These are phyloP conservation scores for Steinernema scapterisci DNA, from an alignment of 2,888 invertebrate genomes.

Conservation along the genomic window DNA sequence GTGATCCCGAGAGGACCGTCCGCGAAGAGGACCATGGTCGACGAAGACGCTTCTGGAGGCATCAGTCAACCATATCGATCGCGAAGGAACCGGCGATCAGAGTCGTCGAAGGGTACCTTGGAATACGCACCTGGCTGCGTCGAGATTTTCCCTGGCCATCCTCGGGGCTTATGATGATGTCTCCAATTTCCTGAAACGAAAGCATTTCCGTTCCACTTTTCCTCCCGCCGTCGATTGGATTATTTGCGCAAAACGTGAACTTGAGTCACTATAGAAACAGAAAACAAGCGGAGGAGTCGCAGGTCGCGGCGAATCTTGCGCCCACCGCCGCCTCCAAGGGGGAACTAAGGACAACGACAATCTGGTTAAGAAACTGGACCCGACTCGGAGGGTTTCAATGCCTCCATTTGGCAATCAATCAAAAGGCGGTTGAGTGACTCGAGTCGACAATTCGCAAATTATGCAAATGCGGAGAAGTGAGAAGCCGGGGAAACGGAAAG, in stretches of 20 bases:
- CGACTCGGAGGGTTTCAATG: not conserved
- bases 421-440: slow-evolving; percentile 1
- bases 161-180: slow-evolving; percentile 5
- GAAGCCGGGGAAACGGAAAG: not conserved
- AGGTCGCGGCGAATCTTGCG: not conserved
- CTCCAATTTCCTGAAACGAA: slow-evolving; percentile 20
- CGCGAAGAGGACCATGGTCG: not conserved
- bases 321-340: not conserved
- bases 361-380: no score
- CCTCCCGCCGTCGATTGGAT: not conserved
- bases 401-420: not conserved
- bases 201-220: not conserved
- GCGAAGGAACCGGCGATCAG: not conserved
- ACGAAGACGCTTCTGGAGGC: not conserved
- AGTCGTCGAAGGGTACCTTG: not conserved
- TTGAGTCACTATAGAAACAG: slow-evolving; percentile 28
- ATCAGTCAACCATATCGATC: slow-evolving; percentile 14
- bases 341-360: not conserved
- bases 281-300: not conserved
- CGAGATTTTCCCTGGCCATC: not conserved
- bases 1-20: not conserved
- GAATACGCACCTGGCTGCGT: not conserved
- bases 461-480: slow-evolving; percentile 23
- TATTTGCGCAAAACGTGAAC: not conserved
- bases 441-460: slow-evolving; percentile 19